Percentiles rank a stretch among this genome's conserved stretches.
Evolutionary conservation across 2,797 vertebrate genomes (phyloP).

Genomic region (Chelmon rostratus): DNA sequence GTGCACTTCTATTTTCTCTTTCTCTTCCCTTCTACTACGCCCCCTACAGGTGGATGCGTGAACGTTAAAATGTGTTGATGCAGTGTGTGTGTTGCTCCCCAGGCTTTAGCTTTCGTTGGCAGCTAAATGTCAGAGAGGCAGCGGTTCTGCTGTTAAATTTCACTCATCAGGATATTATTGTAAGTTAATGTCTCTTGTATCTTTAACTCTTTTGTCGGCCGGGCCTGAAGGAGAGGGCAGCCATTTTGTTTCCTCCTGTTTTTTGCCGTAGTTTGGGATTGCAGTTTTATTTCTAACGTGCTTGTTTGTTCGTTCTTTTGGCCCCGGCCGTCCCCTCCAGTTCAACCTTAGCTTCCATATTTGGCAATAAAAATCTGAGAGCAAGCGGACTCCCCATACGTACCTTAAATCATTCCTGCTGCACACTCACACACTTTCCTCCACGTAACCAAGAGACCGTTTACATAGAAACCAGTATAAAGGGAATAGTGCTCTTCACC

Average conservation of each 20-base stretch:
- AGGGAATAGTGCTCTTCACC: background rate
- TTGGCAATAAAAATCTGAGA: background rate
- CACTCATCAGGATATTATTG: background rate
- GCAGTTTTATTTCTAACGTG: background rate
- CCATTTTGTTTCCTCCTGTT: background rate
- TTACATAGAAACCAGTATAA: constrained; percentile 7
- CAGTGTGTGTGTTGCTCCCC: background rate
- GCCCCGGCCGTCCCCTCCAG: background rate
- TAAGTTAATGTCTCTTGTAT: background rate
- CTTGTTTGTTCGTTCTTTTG: background rate
- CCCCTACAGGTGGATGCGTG: background rate
- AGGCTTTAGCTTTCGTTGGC: background rate
- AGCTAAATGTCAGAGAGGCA: background rate
- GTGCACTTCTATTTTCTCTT: background rate
- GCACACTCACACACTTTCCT: background rate
- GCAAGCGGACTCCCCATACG: background rate
- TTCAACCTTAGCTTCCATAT: background rate
- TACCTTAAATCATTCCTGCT: background rate
- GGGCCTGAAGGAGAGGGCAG: background rate
- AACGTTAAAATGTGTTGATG: constrained; percentile 2
- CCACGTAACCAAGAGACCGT: background rate
- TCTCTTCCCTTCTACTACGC: background rate
- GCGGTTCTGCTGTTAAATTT: too few relatives aligned
- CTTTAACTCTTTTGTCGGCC: background rate
- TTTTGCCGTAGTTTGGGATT: background rate